Percentiles rank a stretch among this genome's conserved stretches.
These are phyloP conservation scores for Diabrotica balteata DNA, from an alignment of 2,888 invertebrate species.

Conservation along the genomic window DNA sequence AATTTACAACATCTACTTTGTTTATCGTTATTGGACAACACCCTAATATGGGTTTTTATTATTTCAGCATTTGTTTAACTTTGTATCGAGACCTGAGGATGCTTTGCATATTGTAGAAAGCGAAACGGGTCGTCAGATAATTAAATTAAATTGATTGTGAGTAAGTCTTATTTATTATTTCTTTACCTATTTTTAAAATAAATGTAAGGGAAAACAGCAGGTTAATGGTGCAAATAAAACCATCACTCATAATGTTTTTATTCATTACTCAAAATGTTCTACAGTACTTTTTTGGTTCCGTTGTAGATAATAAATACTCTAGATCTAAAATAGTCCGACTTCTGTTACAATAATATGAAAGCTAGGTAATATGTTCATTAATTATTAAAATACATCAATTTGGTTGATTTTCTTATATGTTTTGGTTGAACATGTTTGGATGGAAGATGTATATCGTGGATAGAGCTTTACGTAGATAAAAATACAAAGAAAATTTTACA, in stretches of 20 bases:
- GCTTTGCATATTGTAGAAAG: too few relatives aligned
- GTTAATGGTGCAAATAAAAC: background rate
- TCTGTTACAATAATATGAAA: slow-evolving; percentile 13
- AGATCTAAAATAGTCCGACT: slow-evolving; percentile 17
- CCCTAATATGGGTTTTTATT: too few relatives aligned
- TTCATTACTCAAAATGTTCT: slow-evolving; percentile 23
- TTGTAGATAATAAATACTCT: slow-evolving; percentile 34
- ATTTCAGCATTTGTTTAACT: too few relatives aligned
- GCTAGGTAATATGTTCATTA: slow-evolving; percentile 3
- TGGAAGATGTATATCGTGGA: background rate
- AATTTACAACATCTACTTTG: too few relatives aligned
- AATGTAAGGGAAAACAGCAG: background rate
- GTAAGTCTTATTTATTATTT: too few relatives aligned
- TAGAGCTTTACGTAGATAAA: too few relatives aligned
- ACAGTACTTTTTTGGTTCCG: slow-evolving; percentile 36
- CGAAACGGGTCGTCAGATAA: too few relatives aligned
- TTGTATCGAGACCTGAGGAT: too few relatives aligned
- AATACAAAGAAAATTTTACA: too few relatives aligned
- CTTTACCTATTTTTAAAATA: too few relatives aligned
- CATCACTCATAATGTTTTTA: slow-evolving; percentile 14
- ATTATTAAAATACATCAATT: slow-evolving; percentile 8
- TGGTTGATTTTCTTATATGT: background rate
- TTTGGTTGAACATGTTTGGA: slow-evolving; percentile 3
- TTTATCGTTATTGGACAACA: too few relatives aligned
- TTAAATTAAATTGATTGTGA: too few relatives aligned